phyloP scores from a whole-genome alignment of 2,888 invertebrate genomes.

The Argynnis bischoffii region DNA sequence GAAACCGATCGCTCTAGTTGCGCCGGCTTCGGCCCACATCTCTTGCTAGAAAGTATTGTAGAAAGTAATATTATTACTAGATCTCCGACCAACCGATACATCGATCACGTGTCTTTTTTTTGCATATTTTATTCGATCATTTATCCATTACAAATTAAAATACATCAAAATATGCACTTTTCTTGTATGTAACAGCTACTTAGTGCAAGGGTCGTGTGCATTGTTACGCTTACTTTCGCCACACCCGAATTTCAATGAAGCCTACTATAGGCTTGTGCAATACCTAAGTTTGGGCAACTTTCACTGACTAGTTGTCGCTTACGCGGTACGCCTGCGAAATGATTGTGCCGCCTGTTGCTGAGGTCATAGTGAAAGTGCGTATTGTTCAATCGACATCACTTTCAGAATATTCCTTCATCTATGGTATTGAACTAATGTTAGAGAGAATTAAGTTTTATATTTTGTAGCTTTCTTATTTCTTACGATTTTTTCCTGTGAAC shows the following conservation, averaged over 20 bases:
- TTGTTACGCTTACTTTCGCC: conserved; percentile 72
- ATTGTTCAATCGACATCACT: conserved; percentile 47
- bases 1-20: conserved; percentile 82
- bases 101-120: conserved; percentile 72
- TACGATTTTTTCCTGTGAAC: not conserved
- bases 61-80: conserved; percentile 78
- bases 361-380: conserved; percentile 75
- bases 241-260: conserved; percentile 76
- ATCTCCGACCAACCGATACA: conserved; percentile 70
- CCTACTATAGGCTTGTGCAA: conserved; percentile 76
- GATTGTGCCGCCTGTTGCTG: conserved; percentile 71
- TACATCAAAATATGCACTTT: conserved; percentile 4
- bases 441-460: not conserved
- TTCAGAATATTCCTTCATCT: conserved; percentile 32
- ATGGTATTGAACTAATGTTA: conserved; percentile 9
- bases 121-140: conserved; percentile 54
- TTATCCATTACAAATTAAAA: conserved; percentile 5
- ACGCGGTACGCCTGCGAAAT: conserved; percentile 77
- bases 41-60: conserved; percentile 81
- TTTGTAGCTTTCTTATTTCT: not conserved
- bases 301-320: conserved; percentile 67
- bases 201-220: conserved; percentile 34
- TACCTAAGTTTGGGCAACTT: conserved; percentile 79
- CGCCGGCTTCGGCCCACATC: conserved; percentile 77
- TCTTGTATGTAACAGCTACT: conserved; percentile 17